These are phyloP conservation scores for Phoeniculus purpureus DNA, from an alignment of 2,797 vertebrate species.

Conservation along the genomic window DNA sequence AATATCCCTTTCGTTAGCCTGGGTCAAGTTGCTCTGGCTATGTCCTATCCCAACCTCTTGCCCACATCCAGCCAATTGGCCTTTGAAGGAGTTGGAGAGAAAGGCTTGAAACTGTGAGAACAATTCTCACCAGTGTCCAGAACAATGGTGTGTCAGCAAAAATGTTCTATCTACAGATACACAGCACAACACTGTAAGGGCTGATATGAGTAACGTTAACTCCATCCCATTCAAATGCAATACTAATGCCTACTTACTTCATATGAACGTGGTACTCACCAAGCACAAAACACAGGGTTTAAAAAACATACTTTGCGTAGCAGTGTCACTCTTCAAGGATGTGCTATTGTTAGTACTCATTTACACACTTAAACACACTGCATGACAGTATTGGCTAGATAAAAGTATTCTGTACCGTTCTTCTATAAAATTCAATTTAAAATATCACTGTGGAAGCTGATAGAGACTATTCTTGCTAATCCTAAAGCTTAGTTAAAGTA, in stretches of 20 bases:
- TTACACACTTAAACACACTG: background rate
- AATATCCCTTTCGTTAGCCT: background rate
- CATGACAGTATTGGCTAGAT: background rate
- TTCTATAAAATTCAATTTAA: conserved; percentile 1
- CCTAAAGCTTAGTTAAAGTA: background rate
- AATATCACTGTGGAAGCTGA: background rate
- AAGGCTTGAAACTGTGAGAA: background rate
- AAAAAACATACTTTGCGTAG: background rate
- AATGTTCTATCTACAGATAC: background rate
- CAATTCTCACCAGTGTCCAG: background rate
- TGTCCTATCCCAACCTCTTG: background rate
- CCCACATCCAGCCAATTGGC: background rate
- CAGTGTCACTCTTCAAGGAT: background rate
- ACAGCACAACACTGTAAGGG: background rate
- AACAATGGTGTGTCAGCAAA: background rate
- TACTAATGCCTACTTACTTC: background rate
- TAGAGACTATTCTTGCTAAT: background rate
- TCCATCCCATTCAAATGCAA: background rate
- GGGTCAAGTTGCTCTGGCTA: background rate
- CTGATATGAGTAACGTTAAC: background rate
- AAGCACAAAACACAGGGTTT: background rate
- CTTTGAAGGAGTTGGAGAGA: background rate
- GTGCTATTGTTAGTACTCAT: background rate
- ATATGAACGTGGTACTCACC: background rate
- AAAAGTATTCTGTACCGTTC: background rate